phyloP scores from a whole-genome alignment of 1,140 invertebrate genomes.

The Anoplolepis gracilipes region DNA sequence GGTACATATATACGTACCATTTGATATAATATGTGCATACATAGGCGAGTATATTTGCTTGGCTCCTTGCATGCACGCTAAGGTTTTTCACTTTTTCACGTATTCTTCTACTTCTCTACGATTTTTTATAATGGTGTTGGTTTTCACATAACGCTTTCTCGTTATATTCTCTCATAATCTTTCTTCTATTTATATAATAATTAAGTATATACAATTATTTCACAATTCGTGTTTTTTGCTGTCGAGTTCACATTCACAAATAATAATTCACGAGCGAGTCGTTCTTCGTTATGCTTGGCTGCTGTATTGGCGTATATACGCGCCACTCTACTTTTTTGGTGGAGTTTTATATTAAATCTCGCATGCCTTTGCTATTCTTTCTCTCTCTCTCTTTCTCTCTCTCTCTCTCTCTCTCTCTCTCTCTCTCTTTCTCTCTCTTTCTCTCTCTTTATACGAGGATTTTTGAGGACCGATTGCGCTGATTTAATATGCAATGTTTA shows the following conservation, averaged over 20 bases:
- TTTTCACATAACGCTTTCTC: constrained; percentile 60
- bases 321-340: constrained; percentile 33
- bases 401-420: constrained; percentile 9
- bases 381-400: constrained; percentile 43
- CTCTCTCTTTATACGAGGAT: constrained; percentile 40
- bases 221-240: constrained; percentile 40
- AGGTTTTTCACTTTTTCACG: constrained; percentile 59
- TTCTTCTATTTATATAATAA: constrained; percentile 42
- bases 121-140: constrained; percentile 64
- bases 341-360: constrained; percentile 53
- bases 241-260: constrained; percentile 31
- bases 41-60: constrained; percentile 69
- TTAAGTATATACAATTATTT: constrained; percentile 57
- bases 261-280: constrained; percentile 37
- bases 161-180: constrained; percentile 17
- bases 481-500: constrained; percentile 47
- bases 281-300: constrained; percentile 44
- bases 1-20: constrained; percentile 43
- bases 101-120: constrained; percentile 57
- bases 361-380: constrained; percentile 67
- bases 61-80: constrained; percentile 64
- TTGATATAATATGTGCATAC: constrained; percentile 64
- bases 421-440: constrained; percentile 41
- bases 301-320: constrained; percentile 31
- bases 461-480: constrained; percentile 48